Conservation (phyloP, 2,888 invertebrate species). For the Tigriopus californicus region DNA sequence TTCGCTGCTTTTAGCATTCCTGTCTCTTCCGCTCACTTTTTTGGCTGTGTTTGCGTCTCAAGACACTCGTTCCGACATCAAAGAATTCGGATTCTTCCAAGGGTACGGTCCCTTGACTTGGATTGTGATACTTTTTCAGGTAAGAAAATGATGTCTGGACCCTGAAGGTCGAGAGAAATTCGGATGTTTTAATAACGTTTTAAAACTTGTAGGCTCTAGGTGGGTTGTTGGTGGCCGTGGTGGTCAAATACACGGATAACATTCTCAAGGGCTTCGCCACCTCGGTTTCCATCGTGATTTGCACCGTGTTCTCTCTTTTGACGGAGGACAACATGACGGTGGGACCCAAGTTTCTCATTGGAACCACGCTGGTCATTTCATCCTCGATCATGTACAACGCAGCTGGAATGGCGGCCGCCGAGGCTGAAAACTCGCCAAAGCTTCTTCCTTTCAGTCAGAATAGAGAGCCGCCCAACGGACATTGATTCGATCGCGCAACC, state of each 20-base stretch:
- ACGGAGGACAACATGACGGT: conserved; percentile 30
- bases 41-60: conserved; percentile 28
- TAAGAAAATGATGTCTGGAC: too few species aligned
- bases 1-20: too few species aligned
- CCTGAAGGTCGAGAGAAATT: neutral
- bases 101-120: conserved; percentile 32
- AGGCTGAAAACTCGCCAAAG: too few species aligned
- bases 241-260: conserved; percentile 38
- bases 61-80: conserved; percentile 28
- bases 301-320: conserved; percentile 31
- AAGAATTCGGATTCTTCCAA: conserved; percentile 30
- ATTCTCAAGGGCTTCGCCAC: conserved; percentile 38
- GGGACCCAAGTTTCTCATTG: conserved; percentile 21
- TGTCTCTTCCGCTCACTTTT: too few species aligned
- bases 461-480: too few species aligned
- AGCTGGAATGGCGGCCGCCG: neutral
- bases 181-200: neutral
- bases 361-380: conserved; percentile 29
- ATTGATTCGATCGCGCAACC: too few species aligned
- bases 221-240: conserved; percentile 33
- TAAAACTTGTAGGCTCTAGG: conserved; percentile 31
- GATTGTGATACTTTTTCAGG: conserved; percentile 31
- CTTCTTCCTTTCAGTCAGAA: too few species aligned
- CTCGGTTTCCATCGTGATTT: conserved; percentile 33
- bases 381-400: conserved; percentile 32